Conservation (phyloP, 2,113 vertebrate species). For the Platichthys flesus region DNA sequence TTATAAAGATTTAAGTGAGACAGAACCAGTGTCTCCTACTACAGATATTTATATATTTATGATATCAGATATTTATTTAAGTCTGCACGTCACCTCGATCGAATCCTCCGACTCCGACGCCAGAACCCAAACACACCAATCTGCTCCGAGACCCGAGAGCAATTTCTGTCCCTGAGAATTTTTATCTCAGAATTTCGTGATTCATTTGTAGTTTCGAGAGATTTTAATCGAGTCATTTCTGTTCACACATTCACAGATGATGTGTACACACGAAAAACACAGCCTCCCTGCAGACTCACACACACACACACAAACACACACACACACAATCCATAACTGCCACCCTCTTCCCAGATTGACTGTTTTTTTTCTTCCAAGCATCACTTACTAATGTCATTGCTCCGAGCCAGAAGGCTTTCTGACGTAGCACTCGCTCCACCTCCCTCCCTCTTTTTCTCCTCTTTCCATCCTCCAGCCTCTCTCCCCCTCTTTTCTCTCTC, state of each 20-base stretch:
- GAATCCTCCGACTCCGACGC: too few relatives aligned
- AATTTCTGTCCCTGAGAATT: too few relatives aligned
- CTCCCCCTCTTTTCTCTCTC: not conserved
- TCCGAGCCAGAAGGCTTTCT: constrained; percentile 43
- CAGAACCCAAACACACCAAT: not conserved
- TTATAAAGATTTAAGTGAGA: too few relatives aligned
- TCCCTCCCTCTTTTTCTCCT: not conserved
- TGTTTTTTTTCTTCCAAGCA: constrained; percentile 22
- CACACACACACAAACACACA: too few relatives aligned
- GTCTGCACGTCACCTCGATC: too few relatives aligned
- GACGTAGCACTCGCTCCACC: constrained; percentile 24
- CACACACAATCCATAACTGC: constrained; percentile 37
- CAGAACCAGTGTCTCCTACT: too few relatives aligned
- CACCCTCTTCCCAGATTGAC: constrained; percentile 12
- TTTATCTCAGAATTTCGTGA: not conserved
- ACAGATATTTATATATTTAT: too few relatives aligned
- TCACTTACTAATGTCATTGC: constrained; percentile 31
- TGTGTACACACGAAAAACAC: not conserved
- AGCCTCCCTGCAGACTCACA: not conserved
- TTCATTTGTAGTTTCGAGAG: not conserved
- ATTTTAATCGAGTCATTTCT: not conserved
- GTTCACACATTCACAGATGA: not conserved
- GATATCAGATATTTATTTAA: too few relatives aligned
- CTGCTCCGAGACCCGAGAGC: too few relatives aligned
- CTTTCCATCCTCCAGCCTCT: not conserved